These are phyloP conservation scores for Panthera uncia DNA, from an alignment of 2,113 vertebrate genomes.

Conservation along the genomic window DNA sequence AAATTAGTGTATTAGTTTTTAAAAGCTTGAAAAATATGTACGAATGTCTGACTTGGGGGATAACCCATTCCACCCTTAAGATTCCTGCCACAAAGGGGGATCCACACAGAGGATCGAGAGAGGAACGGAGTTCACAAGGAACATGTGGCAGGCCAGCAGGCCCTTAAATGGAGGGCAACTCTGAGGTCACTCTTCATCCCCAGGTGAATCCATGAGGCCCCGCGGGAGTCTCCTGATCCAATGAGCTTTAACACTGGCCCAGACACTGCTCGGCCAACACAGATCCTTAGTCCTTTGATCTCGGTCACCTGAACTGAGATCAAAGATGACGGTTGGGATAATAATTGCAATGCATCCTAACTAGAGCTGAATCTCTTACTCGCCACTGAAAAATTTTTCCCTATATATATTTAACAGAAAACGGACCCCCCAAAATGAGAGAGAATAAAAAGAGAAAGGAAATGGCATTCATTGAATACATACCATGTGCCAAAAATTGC, in stretches of 20 bases:
- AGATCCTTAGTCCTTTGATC: background rate
- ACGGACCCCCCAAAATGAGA: background rate
- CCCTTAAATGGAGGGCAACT: background rate
- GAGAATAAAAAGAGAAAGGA: background rate
- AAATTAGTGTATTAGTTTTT: background rate
- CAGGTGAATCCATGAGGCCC: background rate
- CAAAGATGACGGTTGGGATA: background rate
- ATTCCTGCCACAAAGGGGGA: background rate
- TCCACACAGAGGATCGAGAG: background rate
- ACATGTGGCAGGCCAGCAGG: accelerated
- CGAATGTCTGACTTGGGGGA: background rate
- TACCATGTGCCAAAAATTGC: accelerated
- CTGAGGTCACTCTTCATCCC: background rate
- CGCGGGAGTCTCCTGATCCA: background rate
- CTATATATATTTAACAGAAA: background rate
- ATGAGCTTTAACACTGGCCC: background rate
- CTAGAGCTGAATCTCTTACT: background rate
- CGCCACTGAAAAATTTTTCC: background rate
- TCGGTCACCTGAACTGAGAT: background rate
- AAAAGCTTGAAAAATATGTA: background rate
- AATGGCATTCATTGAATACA: background rate
- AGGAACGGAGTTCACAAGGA: accelerated
- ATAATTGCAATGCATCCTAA: background rate
- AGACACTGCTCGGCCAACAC: background rate
- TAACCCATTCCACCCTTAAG: background rate